phyloP scores from a whole-genome alignment of 1,140 invertebrate genomes.

The Hydropsyche tenuis region DNA sequence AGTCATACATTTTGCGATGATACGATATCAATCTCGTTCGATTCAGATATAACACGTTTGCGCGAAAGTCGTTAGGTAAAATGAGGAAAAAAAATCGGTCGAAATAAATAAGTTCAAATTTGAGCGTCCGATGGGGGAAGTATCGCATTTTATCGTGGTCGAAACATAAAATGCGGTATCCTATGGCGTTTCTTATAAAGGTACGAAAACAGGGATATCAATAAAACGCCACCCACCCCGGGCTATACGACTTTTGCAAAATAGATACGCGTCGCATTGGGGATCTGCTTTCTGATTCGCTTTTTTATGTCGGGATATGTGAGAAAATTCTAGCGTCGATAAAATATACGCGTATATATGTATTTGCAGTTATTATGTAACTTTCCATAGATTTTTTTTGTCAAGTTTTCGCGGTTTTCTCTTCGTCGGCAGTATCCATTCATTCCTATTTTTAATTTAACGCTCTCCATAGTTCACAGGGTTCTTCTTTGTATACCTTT shows the following conservation, averaged over 20 bases:
- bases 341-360: not conserved
- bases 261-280: constrained; percentile 1
- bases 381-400: not conserved
- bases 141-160: no score
- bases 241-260: constrained; percentile 6
- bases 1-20: no score
- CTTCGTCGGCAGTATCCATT: not conserved
- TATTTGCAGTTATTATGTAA: no score
- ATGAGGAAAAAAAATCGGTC: no score
- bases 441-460: constrained; percentile 21
- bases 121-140: no score
- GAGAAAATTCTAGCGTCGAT: not conserved
- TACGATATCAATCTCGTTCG: no score
- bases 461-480: not conserved
- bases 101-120: no score
- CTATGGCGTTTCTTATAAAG: not conserved
- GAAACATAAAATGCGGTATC: not conserved
- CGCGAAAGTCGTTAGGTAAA: no score
- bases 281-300: not conserved
- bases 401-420: constrained; percentile 5
- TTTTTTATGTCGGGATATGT: constrained; percentile 10
- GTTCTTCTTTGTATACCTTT: not conserved
- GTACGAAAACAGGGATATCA: constrained; percentile 13
- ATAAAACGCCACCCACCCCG: constrained; percentile 3
- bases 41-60: no score